Conservation (phyloP, 2,113 vertebrate genomes). For the Syngnathus scovelli region DNA sequence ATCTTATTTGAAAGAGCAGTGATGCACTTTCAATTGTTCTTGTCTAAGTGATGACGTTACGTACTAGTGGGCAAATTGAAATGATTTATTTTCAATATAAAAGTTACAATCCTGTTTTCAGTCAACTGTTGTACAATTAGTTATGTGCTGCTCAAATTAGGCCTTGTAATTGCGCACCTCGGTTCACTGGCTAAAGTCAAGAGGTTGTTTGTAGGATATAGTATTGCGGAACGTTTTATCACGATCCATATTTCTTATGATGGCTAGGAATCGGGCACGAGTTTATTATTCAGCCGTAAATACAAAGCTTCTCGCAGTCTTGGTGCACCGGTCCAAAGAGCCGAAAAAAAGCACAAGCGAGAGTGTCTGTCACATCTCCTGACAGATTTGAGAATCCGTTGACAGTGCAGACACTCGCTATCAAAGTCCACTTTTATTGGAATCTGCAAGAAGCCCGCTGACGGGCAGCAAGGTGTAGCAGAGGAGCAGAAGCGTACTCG, state of each 20-base stretch:
- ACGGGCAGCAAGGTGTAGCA: constrained; percentile 28
- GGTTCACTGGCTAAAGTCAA: background rate
- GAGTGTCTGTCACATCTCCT: background rate
- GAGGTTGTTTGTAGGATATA: background rate
- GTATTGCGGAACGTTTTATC: background rate
- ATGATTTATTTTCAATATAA: too few species aligned
- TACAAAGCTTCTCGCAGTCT: background rate
- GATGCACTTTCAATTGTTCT: too few species aligned
- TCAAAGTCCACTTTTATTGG: constrained; percentile 10
- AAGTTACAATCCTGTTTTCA: too few species aligned
- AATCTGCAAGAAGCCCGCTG: constrained; percentile 14
- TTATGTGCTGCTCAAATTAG: background rate
- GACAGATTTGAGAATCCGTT: background rate
- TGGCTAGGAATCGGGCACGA: background rate
- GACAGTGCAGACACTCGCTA: background rate
- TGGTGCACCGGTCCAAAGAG: background rate
- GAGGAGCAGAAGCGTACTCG: constrained; percentile 16
- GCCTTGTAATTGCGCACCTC: too few species aligned
- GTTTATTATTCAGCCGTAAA: background rate
- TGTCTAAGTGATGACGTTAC: too few species aligned
- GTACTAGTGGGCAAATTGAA: too few species aligned
- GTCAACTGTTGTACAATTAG: too few species aligned
- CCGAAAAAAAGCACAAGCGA: background rate
- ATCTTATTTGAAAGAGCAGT: too few species aligned
- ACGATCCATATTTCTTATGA: background rate